These are phyloP conservation scores for Danionella cerebrum DNA, from an alignment of 2,113 vertebrate genomes.

Conservation along the genomic window DNA sequence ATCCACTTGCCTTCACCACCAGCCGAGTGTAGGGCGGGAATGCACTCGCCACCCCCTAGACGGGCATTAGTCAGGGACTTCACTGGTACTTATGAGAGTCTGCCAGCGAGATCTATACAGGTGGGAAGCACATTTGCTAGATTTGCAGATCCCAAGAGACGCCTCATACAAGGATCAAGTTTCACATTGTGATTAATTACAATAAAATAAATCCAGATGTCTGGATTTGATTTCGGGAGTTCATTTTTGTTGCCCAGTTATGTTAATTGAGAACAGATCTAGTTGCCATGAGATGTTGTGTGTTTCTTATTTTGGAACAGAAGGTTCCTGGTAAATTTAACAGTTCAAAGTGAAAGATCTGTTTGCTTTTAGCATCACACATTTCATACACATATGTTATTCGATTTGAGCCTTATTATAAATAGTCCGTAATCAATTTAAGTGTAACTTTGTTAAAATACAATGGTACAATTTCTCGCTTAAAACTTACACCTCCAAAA, in stretches of 20 bases:
- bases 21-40: conserved; percentile 71
- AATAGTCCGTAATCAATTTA: too few relatives aligned
- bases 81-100: conserved; percentile 81
- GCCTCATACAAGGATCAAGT: background rate
- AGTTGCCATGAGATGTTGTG: conserved; percentile 8
- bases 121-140: conserved; percentile 47
- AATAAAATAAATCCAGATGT: conserved; percentile 13
- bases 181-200: conserved; percentile 16
- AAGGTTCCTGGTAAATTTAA: background rate
- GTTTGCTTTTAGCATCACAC: too few relatives aligned
- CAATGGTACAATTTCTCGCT: too few relatives aligned
- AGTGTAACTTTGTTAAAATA: too few relatives aligned
- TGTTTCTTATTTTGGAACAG: background rate
- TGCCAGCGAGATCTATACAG: conserved; percentile 79
- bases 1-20: conserved; percentile 57
- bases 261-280: conserved; percentile 6
- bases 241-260: conserved; percentile 13
- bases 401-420: too few relatives aligned
- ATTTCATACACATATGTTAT: too few relatives aligned
- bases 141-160: background rate
- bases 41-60: conserved; percentile 85
- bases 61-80: conserved; percentile 69
- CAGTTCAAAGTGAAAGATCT: background rate
- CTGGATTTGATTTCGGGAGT: conserved; percentile 17
- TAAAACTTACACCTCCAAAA: too few relatives aligned